Percentiles rank a stretch among this genome's conserved stretches.
phyloP scores from a whole-genome alignment of 2,888 invertebrate genomes.

The Andrena flavipes region DNA sequence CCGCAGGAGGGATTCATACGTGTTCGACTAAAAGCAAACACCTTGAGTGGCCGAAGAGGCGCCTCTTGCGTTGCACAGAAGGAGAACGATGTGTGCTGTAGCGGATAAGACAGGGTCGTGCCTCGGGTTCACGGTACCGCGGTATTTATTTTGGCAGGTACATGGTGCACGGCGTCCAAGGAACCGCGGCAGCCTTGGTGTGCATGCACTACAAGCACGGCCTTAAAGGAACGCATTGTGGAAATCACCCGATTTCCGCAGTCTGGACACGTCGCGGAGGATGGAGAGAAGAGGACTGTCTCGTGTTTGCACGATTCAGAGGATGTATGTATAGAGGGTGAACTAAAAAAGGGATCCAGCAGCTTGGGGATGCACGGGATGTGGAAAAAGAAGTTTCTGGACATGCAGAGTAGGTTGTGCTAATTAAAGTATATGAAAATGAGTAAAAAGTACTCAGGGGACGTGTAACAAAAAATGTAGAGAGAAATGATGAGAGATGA shows the following conservation, averaged over 20 bases:
- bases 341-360: not conserved
- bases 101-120: conserved; percentile 57
- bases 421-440: too few relatives aligned
- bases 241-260: conserved; percentile 62
- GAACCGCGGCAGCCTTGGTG: conserved; percentile 22
- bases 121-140: conserved; percentile 54
- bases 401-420: too few relatives aligned
- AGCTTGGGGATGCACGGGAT: not conserved
- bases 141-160: conserved; percentile 77
- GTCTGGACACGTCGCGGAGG: conserved; percentile 50
- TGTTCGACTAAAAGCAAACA: conserved; percentile 62
- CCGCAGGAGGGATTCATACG: conserved; percentile 27
- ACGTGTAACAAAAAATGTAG: too few relatives aligned
- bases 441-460: too few relatives aligned
- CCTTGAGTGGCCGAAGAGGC: conserved; percentile 58
- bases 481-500: too few relatives aligned
- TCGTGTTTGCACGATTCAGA: conserved; percentile 37
- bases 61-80: conserved; percentile 37
- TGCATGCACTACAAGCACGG: conserved; percentile 36
- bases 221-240: conserved; percentile 38
- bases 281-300: conserved; percentile 44
- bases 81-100: conserved; percentile 33
- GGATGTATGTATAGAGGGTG: not conserved
- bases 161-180: conserved; percentile 23
- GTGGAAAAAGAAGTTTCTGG: not conserved